Evolutionary conservation across 2,797 vertebrate genomes (phyloP).

Genomic region (Varecia variegata): DNA sequence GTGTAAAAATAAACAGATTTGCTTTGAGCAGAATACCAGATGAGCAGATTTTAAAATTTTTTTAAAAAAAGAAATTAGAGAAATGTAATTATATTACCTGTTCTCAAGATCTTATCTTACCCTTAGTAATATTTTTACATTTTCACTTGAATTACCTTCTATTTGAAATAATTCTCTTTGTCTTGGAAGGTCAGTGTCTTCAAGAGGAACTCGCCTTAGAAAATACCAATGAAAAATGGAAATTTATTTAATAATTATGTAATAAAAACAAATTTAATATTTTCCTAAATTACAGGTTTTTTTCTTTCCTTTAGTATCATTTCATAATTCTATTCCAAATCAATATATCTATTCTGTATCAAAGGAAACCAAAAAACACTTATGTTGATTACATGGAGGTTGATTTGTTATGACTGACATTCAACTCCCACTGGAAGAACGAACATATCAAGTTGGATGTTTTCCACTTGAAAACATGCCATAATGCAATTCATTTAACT

Average conservation of each 20-base stretch:
- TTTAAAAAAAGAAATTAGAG: not conserved
- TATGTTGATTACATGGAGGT: not conserved
- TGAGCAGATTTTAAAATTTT: not conserved
- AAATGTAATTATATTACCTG: not conserved
- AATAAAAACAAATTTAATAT: constrained; percentile 40
- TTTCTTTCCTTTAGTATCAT: not conserved
- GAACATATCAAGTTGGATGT: not conserved
- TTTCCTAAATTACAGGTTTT: constrained; percentile 1
- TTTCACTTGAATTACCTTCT: constrained; percentile 62
- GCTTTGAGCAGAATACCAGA: constrained; percentile 14
- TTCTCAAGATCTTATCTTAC: constrained; percentile 3
- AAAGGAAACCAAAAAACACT: not conserved
- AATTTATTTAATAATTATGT: constrained; percentile 49
- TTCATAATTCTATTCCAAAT: constrained; percentile 51
- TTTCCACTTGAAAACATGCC: not conserved
- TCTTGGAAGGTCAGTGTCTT: constrained; percentile 38
- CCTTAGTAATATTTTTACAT: constrained; percentile 44
- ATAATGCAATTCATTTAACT: not conserved
- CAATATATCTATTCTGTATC: not conserved
- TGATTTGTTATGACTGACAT: not conserved
- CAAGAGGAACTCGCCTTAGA: constrained; percentile 54
- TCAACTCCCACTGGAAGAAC: not conserved
- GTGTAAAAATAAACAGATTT: constrained; percentile 45
- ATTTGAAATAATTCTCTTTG: not conserved
- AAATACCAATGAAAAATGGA: constrained; percentile 69